Percentiles rank a stretch among this genome's conserved stretches.
phyloP scores from a whole-genome alignment of 2,888 invertebrate species.

The Deilephila porcellus region DNA sequence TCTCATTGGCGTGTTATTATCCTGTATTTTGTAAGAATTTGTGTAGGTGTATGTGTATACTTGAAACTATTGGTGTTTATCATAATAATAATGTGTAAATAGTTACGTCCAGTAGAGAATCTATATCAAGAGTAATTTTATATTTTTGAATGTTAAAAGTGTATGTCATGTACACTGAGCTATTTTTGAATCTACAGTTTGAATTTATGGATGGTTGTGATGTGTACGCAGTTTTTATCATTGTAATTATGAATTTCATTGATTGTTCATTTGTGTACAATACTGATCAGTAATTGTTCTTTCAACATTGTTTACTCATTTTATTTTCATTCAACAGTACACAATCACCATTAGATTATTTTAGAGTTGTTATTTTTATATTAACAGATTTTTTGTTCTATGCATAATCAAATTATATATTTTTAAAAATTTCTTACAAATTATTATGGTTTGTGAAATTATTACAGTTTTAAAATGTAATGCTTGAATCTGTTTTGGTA shows the following conservation, averaged over 20 bases:
- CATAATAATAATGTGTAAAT: conserved; percentile 47
- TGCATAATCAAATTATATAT: not conserved
- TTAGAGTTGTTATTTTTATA: not conserved
- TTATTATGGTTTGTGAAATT: not conserved
- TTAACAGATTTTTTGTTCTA: not conserved
- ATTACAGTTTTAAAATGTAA: not conserved
- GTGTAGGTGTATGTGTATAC: conserved; percentile 30
- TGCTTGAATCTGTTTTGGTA: not conserved
- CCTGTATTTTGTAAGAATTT: conserved; percentile 19
- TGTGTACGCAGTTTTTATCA: conserved; percentile 39
- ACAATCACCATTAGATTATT: conserved; percentile 3
- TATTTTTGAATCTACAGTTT: conserved; percentile 61
- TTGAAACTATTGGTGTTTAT: conserved; percentile 35
- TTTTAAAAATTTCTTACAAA: not conserved
- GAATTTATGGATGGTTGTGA: conserved; percentile 79
- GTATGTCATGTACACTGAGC: conserved; percentile 47
- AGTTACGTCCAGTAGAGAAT: conserved; percentile 61
- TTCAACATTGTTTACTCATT: not conserved
- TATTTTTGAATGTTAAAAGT: conserved; percentile 49
- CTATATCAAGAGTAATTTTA: conserved; percentile 38
- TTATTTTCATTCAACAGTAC: not conserved
- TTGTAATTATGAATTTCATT: conserved; percentile 3
- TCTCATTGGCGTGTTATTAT: conserved; percentile 13
- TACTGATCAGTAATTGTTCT: not conserved
- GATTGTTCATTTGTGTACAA: not conserved